These are phyloP conservation scores for Hoplias malabaricus DNA, from an alignment of 2,113 vertebrate species.

Conservation along the genomic window DNA sequence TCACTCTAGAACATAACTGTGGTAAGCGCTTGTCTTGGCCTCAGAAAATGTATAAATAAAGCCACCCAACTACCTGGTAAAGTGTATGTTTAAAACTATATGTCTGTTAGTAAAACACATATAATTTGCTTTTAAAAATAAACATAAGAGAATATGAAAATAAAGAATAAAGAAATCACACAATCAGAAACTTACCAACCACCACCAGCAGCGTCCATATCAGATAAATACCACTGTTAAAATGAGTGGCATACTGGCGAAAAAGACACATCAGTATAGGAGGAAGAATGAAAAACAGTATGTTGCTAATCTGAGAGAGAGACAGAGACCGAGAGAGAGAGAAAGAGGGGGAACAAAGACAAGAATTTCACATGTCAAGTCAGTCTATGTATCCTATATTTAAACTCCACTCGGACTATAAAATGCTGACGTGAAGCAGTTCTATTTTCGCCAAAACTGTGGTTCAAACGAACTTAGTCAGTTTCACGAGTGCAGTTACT, in stretches of 20 bases:
- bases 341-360: conserved; percentile 55
- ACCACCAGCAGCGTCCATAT: conserved; percentile 96
- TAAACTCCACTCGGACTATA: neutral
- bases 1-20: no score
- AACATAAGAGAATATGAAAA: neutral
- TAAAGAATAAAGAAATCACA: conserved; percentile 16
- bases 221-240: conserved; percentile 98
- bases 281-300: conserved; percentile 95
- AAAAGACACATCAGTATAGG: conserved; percentile 98
- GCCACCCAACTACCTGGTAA: no score
- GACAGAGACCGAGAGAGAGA: no score
- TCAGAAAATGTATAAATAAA: no score
- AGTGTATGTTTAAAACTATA: no score
- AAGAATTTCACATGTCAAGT: neutral
- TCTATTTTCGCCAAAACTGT: neutral
- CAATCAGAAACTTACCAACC: conserved; percentile 89
- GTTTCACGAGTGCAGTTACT: neutral
- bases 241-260: conserved; percentile 92
- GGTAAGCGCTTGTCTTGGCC: no score
- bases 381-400: neutral
- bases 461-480: neutral
- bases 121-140: no score
- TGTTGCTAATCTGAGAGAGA: conserved; percentile 98
- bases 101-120: no score
- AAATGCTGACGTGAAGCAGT: neutral